phyloP scores from a whole-genome alignment of 2,797 vertebrate genomes.

The Ciconia nigra region DNA sequence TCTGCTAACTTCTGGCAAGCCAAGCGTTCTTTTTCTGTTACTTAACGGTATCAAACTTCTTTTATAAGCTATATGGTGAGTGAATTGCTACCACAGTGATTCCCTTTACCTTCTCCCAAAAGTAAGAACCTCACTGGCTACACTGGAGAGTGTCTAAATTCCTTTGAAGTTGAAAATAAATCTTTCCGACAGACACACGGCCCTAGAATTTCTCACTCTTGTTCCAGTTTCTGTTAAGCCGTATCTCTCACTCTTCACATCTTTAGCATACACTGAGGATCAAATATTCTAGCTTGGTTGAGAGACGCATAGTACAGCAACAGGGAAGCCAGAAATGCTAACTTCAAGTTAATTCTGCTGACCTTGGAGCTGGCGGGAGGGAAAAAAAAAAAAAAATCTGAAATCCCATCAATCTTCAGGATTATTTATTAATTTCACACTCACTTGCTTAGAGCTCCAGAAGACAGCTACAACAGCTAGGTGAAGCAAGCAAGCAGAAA shows the following conservation, averaged over 20 bases:
- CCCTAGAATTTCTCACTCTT: constrained; percentile 11
- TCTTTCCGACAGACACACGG: not conserved
- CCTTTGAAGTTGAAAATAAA: not conserved
- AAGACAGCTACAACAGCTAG: not conserved
- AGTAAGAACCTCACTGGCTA: not conserved
- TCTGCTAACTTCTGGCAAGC: not conserved
- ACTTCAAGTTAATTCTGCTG: not conserved
- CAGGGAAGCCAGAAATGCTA: not conserved
- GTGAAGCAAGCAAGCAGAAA: not conserved
- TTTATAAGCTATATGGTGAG: not conserved
- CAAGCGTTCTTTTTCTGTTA: not conserved
- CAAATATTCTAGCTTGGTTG: not conserved
- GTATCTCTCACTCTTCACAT: not conserved
- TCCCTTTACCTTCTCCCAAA: not conserved
- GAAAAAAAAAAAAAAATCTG: not conserved
- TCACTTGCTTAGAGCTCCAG: not conserved
- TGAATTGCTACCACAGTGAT: not conserved
- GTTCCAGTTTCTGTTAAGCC: constrained; percentile 7
- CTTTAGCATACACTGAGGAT: not conserved
- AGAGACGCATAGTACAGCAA: not conserved
- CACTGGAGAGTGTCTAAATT: not conserved
- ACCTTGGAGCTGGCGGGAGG: not conserved
- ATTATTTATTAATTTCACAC: not conserved
- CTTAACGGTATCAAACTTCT: not conserved
- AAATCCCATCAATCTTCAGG: not conserved